Base-by-base conservation (phyloP, 2,888 invertebrate genomes). In the Serrognathus titanus region DNA sequence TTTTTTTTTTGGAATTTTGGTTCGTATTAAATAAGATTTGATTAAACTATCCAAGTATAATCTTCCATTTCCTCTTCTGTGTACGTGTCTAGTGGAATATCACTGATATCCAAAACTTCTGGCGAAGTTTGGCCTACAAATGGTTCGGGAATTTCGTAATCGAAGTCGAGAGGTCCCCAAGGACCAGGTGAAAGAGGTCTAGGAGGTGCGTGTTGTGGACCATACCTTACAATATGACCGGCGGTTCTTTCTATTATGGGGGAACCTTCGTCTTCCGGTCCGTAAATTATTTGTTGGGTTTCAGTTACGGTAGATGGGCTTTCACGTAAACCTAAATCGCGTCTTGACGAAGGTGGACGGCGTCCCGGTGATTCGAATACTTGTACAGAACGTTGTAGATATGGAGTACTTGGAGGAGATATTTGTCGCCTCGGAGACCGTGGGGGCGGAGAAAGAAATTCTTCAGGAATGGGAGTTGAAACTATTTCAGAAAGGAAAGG, bases 81-180 rank as follows among this genome's bases (percentile, higher is more conserved):
- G 20, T 60, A 58, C 12, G 52, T 48, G 36, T 58, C 55, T 35
- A 54, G 51, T 5, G 55, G 60, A 51, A 63, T 65, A 16, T 57
- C 58, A 39, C 59, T 60, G 10, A 62, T 63, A 35, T 62, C 62
- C 13, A 61, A 36, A 9, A 57, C 51, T 7, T 40, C 48, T 8
- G 61, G 50, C 16, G 51, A 50, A 2, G 5, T 11, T 41, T 43
- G 43, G 8, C 51, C 54, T 7, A 36, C 57, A 8, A 62, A 62
- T 1, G 62, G 59, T 35, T 48, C 36, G 13, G 38, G 39, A 38
- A 53, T 48, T 2, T 52, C 57, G 46, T 45, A 51, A 3, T 16
- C 31, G 6, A 45, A 45, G 4, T 43, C 24, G 11, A 12, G 8
- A 16, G 13, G 47, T 38, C 20, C 35, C 11, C n/a, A 47, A 11